A percentile compares a stretch with the other conserved stretches of the same genome.
phyloP scores from a whole-genome alignment of 2,113 vertebrate species.

The Bujurquina vittata region DNA sequence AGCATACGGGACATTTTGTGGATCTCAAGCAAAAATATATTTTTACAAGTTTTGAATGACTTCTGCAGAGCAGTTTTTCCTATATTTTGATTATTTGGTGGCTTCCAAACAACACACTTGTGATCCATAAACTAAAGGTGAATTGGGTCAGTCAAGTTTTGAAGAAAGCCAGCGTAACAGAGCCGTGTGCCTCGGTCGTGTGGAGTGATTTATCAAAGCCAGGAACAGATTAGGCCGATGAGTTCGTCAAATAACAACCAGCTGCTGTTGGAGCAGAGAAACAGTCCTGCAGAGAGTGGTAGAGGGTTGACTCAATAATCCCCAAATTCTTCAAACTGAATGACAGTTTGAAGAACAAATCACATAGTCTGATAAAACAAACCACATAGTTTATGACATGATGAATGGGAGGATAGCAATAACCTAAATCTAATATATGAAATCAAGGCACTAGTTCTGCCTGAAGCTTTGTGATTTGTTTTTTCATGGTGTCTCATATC shows the following conservation, averaged over 20 bases:
- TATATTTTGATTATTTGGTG: background rate
- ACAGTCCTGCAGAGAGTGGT: background rate
- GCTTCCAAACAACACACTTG: background rate
- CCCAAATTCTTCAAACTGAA: background rate
- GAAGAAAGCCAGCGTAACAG: background rate
- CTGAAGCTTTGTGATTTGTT: background rate
- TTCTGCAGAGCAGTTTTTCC: background rate
- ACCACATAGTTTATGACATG: background rate
- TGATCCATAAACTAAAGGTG: background rate
- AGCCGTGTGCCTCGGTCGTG: background rate
- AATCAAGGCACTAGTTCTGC: background rate
- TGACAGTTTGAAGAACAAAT: too few relatives aligned
- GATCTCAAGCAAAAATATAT: background rate
- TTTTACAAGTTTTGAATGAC: background rate
- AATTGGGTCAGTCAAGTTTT: background rate
- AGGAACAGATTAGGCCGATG: constrained; percentile 21
- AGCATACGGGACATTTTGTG: too few relatives aligned
- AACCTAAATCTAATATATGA: background rate
- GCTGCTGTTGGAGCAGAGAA: constrained; percentile 57
- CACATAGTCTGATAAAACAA: background rate
- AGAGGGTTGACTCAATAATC: constrained; percentile 8
- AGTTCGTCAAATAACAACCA: constrained; percentile 60
- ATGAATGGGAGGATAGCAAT: background rate
- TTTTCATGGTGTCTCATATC: background rate
- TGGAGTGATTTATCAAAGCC: constrained; percentile 12